Evolutionary conservation across 2,888 invertebrate genomes (phyloP), one percentile per base, ranked within the genome.

Genomic region (Exocentrus adspersus): DNA sequence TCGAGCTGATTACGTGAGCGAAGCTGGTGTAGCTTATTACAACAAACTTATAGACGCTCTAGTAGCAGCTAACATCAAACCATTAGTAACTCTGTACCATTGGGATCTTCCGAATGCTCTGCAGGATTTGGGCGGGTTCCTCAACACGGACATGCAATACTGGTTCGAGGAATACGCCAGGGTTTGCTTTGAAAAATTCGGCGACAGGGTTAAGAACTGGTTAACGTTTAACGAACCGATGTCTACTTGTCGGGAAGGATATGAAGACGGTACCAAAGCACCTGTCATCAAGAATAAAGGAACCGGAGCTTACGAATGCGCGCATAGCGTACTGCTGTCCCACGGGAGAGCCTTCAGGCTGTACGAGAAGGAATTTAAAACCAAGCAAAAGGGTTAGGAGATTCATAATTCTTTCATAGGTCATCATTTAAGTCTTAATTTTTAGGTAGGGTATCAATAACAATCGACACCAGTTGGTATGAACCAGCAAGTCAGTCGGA

Each of bases 21-120:
- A 85, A 37, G 84, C 86, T 1, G 94, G 92, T 16, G 84, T 94
- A 9, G 82, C 87, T 61, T 92, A 92, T 80, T 94, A 94, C 79
- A 89, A 87, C 73, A 86, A 89, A 69, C 81, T 94, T 42, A 90
- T 94, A 57, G 84, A 91, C 73, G 84, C 80, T 41, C 80, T 89
- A 0, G 71, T 85, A 14, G 81, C 76, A 41, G 82, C 83, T 53
- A 84, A 83, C 10, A 86, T 89, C 19, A 78, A 82, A 61, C 88
- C 89, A 0, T 62, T 84, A 9, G 72, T 86, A 3, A 88, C 87
- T 4, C 14, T 86, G 0, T 84, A 82, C 71, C 85, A 85, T 45
- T 87, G 86, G 86, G 87, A 87, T 70, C 71, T 86, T 69, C 87
- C 86, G 0, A 83, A 85, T 56, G 69, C 80, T 1, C 74, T 87